Conservation (phyloP, 2,888 invertebrate genomes). For the Scaptomyza cyrtandrae region DNA sequence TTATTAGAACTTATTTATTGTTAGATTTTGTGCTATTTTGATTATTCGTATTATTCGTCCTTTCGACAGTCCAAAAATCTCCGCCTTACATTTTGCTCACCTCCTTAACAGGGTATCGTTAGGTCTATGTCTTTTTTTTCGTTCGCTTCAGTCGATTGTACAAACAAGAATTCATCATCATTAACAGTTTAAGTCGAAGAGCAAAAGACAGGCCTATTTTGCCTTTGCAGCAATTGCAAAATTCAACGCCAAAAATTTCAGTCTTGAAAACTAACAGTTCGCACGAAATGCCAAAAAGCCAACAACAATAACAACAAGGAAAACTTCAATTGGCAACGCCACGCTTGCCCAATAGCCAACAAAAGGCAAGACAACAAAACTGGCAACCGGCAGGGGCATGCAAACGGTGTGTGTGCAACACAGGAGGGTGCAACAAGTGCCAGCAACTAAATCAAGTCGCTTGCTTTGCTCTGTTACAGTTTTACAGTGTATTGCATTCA, state of each 20-base stretch:
- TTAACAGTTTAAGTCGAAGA: constrained; percentile 20
- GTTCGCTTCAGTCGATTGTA: constrained; percentile 7
- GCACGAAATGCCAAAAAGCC: constrained; percentile 67
- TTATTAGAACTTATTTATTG: not conserved
- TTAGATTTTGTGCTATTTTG: not conserved
- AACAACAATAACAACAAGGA: constrained; percentile 34
- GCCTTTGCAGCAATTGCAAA: constrained; percentile 17
- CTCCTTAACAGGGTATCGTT: not conserved
- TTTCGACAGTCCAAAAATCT: not conserved
- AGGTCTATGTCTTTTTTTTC: not conserved
- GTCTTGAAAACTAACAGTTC: constrained; percentile 49
- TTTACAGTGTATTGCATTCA: constrained; percentile 40
- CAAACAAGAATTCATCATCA: constrained; percentile 54
- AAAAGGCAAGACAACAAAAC: constrained; percentile 5
- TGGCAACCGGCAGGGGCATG: constrained; percentile 18
- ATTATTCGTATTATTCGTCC: not conserved
- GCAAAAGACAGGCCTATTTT: not conserved
- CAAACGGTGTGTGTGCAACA: not conserved
- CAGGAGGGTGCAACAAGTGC: constrained; percentile 14
- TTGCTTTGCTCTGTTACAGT: no score
- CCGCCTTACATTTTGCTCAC: not conserved
- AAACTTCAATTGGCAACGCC: constrained; percentile 57
- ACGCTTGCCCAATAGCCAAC: constrained; percentile 44
- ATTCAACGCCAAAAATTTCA: constrained; percentile 6
- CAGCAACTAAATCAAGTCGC: constrained; percentile 49